Conservation (phyloP, 2,888 invertebrate species). For the Acronicta alni region DNA sequence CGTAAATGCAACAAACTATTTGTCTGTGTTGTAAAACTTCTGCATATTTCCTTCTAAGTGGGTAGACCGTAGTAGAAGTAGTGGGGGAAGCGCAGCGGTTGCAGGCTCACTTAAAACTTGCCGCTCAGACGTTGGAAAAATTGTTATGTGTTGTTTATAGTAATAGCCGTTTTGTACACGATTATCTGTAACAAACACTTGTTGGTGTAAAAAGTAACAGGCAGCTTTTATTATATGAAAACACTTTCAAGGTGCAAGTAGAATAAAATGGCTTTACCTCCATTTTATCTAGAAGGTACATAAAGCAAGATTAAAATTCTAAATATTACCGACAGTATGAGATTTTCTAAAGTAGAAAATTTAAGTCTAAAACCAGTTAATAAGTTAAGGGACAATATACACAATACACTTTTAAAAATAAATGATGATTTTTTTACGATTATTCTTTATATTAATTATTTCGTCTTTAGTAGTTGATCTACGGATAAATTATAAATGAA, state of each 20-base stretch:
- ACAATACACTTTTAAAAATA: too few relatives aligned
- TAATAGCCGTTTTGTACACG: slow-evolving; percentile 32
- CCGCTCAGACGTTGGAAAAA: slow-evolving; percentile 45
- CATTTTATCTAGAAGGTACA: background rate
- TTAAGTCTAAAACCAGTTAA: too few relatives aligned
- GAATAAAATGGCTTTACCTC: background rate
- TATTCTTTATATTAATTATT: too few relatives aligned
- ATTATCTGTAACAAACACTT: slow-evolving; percentile 14
- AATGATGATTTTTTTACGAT: too few relatives aligned
- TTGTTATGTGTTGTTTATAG: slow-evolving; percentile 40
- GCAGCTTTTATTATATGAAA: slow-evolving; percentile 6
- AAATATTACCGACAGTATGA: background rate
- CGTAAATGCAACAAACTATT: slow-evolving; percentile 36
- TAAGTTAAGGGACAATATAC: too few relatives aligned
- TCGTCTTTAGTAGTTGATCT: too few relatives aligned
- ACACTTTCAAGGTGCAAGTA: background rate
- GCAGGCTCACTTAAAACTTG: slow-evolving; percentile 57
- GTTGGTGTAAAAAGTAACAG: slow-evolving; percentile 16
- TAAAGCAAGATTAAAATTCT: background rate
- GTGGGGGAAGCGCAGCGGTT: too few relatives aligned
- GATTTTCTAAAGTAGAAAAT: too few relatives aligned
- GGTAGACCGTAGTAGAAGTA: slow-evolving; percentile 19
- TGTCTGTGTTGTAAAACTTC: slow-evolving; percentile 41
- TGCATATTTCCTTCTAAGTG: slow-evolving; percentile 29
- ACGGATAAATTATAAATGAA: too few relatives aligned